phyloP scores from a whole-genome alignment of 2,113 vertebrate genomes.

The Vidua macroura region DNA sequence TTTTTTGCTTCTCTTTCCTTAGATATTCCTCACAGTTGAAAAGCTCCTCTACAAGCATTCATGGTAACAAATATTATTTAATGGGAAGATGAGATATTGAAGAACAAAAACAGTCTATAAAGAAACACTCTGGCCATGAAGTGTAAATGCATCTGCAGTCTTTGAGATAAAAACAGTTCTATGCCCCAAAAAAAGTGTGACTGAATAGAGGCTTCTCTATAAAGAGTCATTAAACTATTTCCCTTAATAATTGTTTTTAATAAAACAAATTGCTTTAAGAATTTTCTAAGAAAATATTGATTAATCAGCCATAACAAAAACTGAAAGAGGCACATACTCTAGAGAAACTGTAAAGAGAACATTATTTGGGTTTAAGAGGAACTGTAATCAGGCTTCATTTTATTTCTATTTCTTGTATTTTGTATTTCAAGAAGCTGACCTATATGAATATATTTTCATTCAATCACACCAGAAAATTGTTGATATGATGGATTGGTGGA shows the following conservation, averaged over 20 bases:
- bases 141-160: not conserved
- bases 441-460: not conserved
- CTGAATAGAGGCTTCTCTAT: not conserved
- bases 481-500: not conserved
- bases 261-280: not conserved
- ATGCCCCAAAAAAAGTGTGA: not conserved
- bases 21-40: not conserved
- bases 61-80: not conserved
- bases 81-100: not conserved
- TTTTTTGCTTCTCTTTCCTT: not conserved
- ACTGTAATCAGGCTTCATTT: not conserved
- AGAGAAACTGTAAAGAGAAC: not conserved
- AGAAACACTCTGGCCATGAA: not conserved
- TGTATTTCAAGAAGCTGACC: not conserved
- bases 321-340: not conserved
- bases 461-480: not conserved
- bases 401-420: not conserved
- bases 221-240: not conserved
- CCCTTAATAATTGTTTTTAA: not conserved
- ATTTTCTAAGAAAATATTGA: not conserved
- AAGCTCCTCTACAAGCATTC: not conserved
- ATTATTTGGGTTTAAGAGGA: not conserved
- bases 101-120: not conserved
- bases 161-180: not conserved
- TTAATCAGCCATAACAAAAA: not conserved